Conservation (phyloP, 2,797 vertebrate genomes). For the Xenops minutus region DNA sequence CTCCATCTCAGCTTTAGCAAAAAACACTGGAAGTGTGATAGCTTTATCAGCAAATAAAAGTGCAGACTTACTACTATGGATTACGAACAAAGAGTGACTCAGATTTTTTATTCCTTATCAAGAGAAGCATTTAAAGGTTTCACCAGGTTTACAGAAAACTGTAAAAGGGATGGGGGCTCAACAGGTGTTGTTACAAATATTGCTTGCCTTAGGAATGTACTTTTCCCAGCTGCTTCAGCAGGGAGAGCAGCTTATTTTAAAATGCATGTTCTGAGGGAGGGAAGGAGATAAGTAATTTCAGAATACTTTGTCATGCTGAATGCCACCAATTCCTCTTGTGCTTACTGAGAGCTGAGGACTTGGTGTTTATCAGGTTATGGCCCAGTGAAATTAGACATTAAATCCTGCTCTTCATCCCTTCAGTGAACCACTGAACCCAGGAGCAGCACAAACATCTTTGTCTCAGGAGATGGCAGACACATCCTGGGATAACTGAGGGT, state of each 20-base stretch:
- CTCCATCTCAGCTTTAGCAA: background rate
- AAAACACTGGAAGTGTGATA: background rate
- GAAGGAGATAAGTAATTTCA: background rate
- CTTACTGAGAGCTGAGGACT: background rate
- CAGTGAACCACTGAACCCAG: background rate
- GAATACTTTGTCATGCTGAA: background rate
- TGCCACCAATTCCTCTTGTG: background rate
- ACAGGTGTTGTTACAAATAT: background rate
- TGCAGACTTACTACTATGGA: background rate
- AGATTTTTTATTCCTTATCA: background rate
- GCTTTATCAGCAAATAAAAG: slow-evolving; percentile 8
- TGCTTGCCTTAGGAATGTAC: background rate
- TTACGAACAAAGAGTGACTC: background rate
- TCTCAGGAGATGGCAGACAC: background rate
- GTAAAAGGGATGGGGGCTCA: background rate
- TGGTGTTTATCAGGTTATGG: background rate
- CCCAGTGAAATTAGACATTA: background rate
- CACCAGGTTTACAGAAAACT: background rate
- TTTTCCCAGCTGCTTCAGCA: background rate
- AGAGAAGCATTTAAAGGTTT: background rate
- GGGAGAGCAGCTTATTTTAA: background rate
- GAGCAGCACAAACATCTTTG: background rate
- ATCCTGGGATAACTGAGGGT: background rate
- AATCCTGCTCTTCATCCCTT: background rate
- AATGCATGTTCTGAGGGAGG: background rate